Conservation (phyloP, 35 echinoderm and acorn worm genomes). For the Apostichopus japonicus region DNA sequence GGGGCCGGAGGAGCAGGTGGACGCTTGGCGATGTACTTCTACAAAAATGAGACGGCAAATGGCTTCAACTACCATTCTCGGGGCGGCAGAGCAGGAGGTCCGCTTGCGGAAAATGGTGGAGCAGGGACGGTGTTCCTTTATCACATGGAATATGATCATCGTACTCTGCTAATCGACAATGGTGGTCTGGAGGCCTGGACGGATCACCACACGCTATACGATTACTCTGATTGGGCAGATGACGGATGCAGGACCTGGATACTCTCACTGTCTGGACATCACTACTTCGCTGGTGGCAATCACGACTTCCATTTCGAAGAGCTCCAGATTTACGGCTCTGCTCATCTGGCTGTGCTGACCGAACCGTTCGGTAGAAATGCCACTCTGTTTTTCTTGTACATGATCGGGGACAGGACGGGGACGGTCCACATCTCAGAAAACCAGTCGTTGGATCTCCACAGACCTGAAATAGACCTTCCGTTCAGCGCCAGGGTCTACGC, state of each 20-base stretch:
- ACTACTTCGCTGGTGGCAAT: slow-evolving; percentile 80
- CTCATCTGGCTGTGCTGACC: slow-evolving; percentile 79
- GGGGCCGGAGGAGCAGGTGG: slow-evolving; percentile 88
- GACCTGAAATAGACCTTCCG: slow-evolving; percentile 89
- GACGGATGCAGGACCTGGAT: slow-evolving; percentile 93
- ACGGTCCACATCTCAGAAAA: slow-evolving; percentile 84
- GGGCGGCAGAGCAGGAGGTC: slow-evolving; percentile 66
- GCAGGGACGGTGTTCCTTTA: slow-evolving; percentile 87
- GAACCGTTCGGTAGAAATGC: slow-evolving; percentile 69
- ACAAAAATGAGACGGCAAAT: slow-evolving; percentile 75
- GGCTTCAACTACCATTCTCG: slow-evolving; percentile 83
- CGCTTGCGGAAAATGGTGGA: slow-evolving; percentile 78
- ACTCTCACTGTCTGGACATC: slow-evolving; percentile 80
- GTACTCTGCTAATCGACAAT: slow-evolving; percentile 88
- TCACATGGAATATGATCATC: slow-evolving; percentile 77
- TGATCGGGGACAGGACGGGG: slow-evolving; percentile 91
- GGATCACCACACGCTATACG: slow-evolving; percentile 44
- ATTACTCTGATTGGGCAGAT: slow-evolving; percentile 68
- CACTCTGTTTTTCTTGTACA: slow-evolving; percentile 82
- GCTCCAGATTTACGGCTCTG: slow-evolving; percentile 84
- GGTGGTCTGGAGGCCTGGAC: slow-evolving; percentile 71
- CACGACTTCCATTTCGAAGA: slow-evolving; percentile 91
- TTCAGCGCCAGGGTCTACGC: slow-evolving; percentile 82
- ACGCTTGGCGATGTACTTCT: slow-evolving; percentile 85
- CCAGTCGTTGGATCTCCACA: slow-evolving; percentile 69